A percentile compares a stretch with the other conserved stretches of the same genome.
These are phyloP conservation scores for Drosophila rhopaloa DNA, from an alignment of 1,140 invertebrate species.

Conservation along the genomic window DNA sequence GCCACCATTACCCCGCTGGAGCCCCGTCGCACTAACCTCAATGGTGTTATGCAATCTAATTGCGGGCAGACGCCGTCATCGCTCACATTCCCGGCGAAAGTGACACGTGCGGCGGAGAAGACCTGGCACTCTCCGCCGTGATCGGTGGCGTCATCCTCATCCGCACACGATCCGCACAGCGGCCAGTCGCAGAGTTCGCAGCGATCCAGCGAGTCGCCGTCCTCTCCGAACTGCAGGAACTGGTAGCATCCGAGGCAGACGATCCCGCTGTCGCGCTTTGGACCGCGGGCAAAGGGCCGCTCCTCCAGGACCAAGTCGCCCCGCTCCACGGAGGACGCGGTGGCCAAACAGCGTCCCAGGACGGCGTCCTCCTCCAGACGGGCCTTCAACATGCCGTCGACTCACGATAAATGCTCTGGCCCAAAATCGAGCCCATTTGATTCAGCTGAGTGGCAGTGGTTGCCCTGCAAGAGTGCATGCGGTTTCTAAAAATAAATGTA, in stretches of 20 bases:
- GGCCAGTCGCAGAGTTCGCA: constrained; percentile 93
- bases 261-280: constrained; percentile 88
- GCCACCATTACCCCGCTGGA: constrained; percentile 5
- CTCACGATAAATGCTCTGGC: constrained; percentile 25
- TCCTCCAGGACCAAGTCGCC: constrained; percentile 91
- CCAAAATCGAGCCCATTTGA: background rate
- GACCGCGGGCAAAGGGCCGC: constrained; percentile 90
- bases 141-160: constrained; percentile 78
- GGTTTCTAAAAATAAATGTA: constrained; percentile 20
- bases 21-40: constrained; percentile 86
- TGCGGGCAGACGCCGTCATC: constrained; percentile 88
- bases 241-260: constrained; percentile 91
- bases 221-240: constrained; percentile 85
- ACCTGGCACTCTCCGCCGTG: constrained; percentile 89
- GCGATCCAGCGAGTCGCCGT: constrained; percentile 83
- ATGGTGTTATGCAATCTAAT: constrained; percentile 91
- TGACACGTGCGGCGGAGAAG: constrained; percentile 86
- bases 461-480: constrained; percentile 1
- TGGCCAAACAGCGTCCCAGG: constrained; percentile 89
- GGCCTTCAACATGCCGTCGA: constrained; percentile 67
- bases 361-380: constrained; percentile 74
- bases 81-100: constrained; percentile 88
- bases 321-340: constrained; percentile 87
- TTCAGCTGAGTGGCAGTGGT: background rate
- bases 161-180: constrained; percentile 88